These are phyloP conservation scores for Steatocranus sp. DNA, from an alignment of 2,797 vertebrate species.

Conservation along the genomic window DNA sequence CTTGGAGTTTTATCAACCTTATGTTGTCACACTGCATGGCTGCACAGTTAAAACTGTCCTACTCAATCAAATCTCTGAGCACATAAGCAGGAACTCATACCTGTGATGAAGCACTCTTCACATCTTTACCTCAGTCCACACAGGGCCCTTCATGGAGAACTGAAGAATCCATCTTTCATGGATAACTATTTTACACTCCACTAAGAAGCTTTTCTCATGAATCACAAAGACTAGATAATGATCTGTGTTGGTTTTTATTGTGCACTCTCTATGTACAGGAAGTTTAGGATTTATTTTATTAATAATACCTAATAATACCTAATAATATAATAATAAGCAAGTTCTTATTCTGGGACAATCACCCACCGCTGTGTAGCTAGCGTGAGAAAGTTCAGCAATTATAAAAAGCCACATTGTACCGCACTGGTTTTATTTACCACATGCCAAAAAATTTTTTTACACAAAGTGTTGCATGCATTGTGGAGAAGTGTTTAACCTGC, in stretches of 20 bases:
- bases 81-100: background rate
- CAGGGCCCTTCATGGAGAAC: background rate
- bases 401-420: background rate
- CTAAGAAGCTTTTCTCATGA: background rate
- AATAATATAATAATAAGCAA: background rate
- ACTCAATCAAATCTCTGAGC: background rate
- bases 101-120: background rate
- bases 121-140: background rate
- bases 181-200: background rate
- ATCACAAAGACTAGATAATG: background rate
- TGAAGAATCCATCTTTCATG: background rate
- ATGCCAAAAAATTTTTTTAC: background rate
- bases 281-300: background rate
- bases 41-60: background rate
- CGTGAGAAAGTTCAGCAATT: rapidly evolving
- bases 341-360: background rate
- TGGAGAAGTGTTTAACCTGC: background rate
- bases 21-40: background rate
- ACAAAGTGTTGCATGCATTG: background rate
- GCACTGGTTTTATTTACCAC: background rate
- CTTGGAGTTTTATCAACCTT: background rate
- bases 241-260: background rate
- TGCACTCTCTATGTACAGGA: background rate
- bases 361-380: background rate
- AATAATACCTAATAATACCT: background rate